Evolutionary conservation across 2,113 vertebrate genomes (phyloP).

Genomic region (Labeo rohita): DNA sequence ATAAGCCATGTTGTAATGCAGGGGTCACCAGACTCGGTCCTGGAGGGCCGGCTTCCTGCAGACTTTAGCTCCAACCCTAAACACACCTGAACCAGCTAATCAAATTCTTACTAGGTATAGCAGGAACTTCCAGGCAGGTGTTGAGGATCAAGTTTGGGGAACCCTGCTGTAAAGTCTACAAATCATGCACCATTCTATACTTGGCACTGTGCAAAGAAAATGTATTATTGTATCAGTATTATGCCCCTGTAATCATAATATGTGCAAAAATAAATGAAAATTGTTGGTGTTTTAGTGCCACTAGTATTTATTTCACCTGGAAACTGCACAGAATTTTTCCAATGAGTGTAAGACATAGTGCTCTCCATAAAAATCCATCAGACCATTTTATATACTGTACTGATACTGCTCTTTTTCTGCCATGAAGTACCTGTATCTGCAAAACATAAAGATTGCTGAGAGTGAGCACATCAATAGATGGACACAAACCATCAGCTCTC

Average conservation of each 20-base stretch:
- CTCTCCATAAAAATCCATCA: background rate
- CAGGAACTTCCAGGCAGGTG: too few relatives aligned
- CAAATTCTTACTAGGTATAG: too few relatives aligned
- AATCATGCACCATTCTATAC: background rate
- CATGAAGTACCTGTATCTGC: background rate
- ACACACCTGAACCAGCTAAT: too few relatives aligned
- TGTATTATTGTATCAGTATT: background rate
- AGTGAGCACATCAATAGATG: conserved; percentile 6
- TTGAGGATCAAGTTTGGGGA: too few relatives aligned
- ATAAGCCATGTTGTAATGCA: background rate
- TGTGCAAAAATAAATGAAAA: background rate
- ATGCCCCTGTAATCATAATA: background rate
- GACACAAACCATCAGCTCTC: conserved; percentile 10
- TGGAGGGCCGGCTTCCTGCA: too few relatives aligned
- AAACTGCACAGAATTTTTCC: background rate
- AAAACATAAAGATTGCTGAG: background rate
- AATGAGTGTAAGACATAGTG: background rate
- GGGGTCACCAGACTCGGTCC: too few relatives aligned
- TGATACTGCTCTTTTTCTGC: background rate
- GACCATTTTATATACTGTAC: background rate
- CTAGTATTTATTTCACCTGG: background rate
- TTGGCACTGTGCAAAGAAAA: background rate
- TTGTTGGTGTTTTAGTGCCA: background rate
- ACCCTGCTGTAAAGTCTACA: background rate
- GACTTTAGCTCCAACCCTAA: too few relatives aligned